Percentiles rank a stretch among this genome's conserved stretches.
phyloP scores from a whole-genome alignment of 2,113 vertebrate species.

The Desmodus rotundus region DNA sequence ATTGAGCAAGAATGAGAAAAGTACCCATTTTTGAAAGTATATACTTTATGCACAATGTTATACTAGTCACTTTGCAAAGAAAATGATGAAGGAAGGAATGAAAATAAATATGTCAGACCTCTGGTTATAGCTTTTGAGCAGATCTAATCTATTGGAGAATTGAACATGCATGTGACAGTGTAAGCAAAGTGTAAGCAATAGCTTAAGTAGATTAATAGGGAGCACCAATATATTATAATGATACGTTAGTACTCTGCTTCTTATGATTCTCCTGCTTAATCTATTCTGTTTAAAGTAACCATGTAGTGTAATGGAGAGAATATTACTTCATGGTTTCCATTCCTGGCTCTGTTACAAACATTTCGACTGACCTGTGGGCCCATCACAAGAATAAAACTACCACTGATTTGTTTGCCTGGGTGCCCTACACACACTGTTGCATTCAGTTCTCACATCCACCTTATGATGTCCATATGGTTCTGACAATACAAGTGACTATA shows the following conservation, averaged over 20 bases:
- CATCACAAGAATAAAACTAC: background rate
- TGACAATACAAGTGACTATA: background rate
- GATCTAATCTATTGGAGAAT: conserved; percentile 37
- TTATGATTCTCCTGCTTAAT: conserved; percentile 32
- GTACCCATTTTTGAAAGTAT: background rate
- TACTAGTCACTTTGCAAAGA: background rate
- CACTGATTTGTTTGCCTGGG: background rate
- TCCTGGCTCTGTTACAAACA: background rate
- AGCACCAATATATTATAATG: conserved; percentile 21
- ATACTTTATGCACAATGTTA: background rate
- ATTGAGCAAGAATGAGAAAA: background rate
- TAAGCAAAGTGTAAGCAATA: conserved; percentile 59
- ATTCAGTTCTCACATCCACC: background rate
- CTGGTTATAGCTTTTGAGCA: background rate
- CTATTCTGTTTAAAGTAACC: conserved; percentile 7
- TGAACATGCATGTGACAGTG: background rate
- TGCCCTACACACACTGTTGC: background rate
- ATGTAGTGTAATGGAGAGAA: background rate
- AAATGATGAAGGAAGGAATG: background rate
- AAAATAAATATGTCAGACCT: background rate
- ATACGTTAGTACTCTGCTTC: conserved; percentile 11
- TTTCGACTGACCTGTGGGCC: background rate
- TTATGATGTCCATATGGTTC: background rate
- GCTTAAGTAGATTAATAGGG: conserved; percentile 33
- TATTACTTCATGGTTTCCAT: background rate